Base-by-base conservation (phyloP, 2,113 vertebrate species). In the Lates calcarifer region DNA sequence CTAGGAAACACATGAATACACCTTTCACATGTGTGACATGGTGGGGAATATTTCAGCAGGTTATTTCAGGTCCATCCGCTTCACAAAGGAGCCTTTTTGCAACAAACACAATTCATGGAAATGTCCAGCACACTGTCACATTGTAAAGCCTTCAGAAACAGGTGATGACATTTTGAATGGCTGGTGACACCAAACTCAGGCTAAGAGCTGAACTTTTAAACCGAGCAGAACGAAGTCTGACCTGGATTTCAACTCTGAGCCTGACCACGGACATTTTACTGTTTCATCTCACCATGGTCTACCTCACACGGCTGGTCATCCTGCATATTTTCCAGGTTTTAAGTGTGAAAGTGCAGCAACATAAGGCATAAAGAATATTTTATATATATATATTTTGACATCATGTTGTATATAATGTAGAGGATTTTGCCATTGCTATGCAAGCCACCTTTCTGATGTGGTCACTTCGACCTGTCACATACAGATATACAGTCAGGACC, bases 41-140 rank as follows among this genome's bases (percentile, higher is more conserved):
- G 61, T 81, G 79, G 84, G 68, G 69, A 79, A 86, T 84, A 80
- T 84, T 88, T 83, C 39, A 67, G 78, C 70, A 74, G 83, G 85
- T 82, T 90, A 83, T 87, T 79, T 63, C 49, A 79, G 73, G 83
- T 90, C 75, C 68, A 39, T 69, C 56, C 8, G 2, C 37, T 60
- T 55, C 31, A 55, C 11, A 18, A 28, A 58, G 35, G 58, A 39
- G 65, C 75, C 60, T 66, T 76, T 85, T 87, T 68, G 61, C 72
- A 84, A 70, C 62, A 83, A 56, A 77, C 57, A 79, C 62, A 65
- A 57, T 74, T 75, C 63, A 65, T 77, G 72, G 68, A 86, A 72
- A 76, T 53, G 72, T 76, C 72, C 49, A 69, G n/a, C 51, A 68
- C 47, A 20, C 45, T 45, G 60, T 71, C 66, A 68, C 51, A 79